Conservation (phyloP, 2,797 vertebrate species). For the Chaetophractus vellerosus region DNA sequence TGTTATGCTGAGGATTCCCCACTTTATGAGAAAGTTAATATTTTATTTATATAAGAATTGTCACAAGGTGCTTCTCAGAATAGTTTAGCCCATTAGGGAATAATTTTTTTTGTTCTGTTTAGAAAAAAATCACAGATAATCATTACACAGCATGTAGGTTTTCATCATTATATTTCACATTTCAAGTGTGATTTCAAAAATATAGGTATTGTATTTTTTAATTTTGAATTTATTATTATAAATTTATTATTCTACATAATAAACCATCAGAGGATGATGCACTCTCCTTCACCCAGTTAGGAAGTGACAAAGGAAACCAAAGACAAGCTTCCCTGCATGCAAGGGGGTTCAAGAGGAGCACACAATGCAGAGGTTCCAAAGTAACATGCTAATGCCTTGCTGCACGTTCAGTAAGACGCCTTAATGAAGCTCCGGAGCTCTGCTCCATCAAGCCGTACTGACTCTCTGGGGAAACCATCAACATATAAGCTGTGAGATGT, state of each 20-base stretch:
- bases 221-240: constrained; percentile 23
- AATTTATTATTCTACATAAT: background rate
- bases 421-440: background rate
- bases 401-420: too few relatives aligned
- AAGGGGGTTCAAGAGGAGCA: background rate
- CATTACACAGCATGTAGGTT: background rate
- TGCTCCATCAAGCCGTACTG: background rate
- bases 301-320: background rate
- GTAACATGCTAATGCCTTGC: background rate
- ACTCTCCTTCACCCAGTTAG: background rate
- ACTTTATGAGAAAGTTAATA: constrained; percentile 56
- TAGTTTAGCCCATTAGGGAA: background rate
- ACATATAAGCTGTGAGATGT: background rate
- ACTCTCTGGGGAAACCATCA: background rate
- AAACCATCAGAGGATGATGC: background rate
- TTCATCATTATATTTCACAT: background rate
- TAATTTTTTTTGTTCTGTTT: background rate
- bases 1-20: background rate
- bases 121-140: constrained; percentile 19
- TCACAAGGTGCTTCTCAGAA: background rate
- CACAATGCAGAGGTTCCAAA: background rate
- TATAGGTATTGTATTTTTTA: background rate
- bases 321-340: too few relatives aligned
- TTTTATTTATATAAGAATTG: constrained; percentile 36
- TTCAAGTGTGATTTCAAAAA: background rate